These are phyloP conservation scores for Pholis gunnellus DNA, from an alignment of 2,113 vertebrate species.

Conservation along the genomic window DNA sequence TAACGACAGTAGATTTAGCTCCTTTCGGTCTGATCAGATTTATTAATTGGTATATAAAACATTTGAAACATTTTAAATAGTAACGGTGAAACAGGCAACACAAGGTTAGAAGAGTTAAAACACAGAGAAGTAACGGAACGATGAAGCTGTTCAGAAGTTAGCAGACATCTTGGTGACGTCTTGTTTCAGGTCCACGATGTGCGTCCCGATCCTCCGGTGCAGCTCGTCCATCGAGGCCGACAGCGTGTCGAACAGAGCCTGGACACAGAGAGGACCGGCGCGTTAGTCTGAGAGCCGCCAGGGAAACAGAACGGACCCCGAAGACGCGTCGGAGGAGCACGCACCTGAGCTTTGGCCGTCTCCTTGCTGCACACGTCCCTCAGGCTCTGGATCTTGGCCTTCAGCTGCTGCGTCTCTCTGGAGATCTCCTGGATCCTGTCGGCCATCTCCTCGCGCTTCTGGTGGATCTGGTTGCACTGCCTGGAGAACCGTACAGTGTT, in stretches of 20 bases:
- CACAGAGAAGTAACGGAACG: neutral
- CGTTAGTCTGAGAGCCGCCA: neutral
- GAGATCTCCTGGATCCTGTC: conserved; percentile 78
- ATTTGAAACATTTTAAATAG: conserved; percentile 7
- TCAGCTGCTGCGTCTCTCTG: conserved; percentile 77
- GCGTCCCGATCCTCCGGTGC: conserved; percentile 71
- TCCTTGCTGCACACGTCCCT: conserved; percentile 77
- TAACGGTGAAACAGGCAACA: neutral
- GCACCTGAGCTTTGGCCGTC: conserved; percentile 81
- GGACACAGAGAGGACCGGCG: neutral
- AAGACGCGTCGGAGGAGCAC: neutral
- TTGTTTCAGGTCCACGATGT: conserved; percentile 61
- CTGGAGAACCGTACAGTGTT: conserved; percentile 39
- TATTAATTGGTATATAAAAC: neutral
- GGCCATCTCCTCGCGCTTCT: conserved; percentile 83
- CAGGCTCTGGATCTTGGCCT: conserved; percentile 79
- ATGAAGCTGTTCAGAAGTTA: conserved; percentile 33
- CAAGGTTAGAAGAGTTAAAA: neutral
- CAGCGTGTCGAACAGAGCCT: conserved; percentile 80
- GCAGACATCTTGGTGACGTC: conserved; percentile 70
- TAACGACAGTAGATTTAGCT: neutral
- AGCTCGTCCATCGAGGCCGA: conserved; percentile 71
- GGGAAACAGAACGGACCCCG: no score
- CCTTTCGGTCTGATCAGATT: neutral
- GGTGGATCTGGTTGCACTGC: conserved; percentile 81